Base-by-base conservation (phyloP, 2,113 vertebrate species). In the Ancistrus triradiatus region DNA sequence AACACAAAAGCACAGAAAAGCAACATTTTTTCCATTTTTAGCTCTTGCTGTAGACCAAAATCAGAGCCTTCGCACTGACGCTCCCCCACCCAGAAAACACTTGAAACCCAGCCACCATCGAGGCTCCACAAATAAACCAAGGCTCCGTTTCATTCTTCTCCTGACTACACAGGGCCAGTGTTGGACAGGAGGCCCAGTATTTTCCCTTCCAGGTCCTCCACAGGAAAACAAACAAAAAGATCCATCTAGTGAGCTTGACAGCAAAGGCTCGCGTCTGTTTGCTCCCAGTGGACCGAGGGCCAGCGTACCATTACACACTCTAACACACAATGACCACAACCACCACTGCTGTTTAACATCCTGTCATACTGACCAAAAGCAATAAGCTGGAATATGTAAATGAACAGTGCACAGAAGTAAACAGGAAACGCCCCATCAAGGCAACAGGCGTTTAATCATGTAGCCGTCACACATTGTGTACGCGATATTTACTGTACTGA, bases 121-220 rank as follows among this genome's bases (percentile, higher is more conserved):
- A 17, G 50, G n/a, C 9, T 49, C 27, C n/a, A 44, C 19, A 61
- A 59, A 68, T 28, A 33, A 53, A 37, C 38, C 57, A 11, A 0
- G 14, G 19, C 2, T 6, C 22, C 43, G 19, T 40, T 24, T 14
- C 7, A 11, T 43, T 25, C 42, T 33, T 17, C 9, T 37, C 52
- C 19, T 28, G 22, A 25, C 35, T 19, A 46, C 24, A 21, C 15
- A 18, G 9, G 27, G 18, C n/a, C 31, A 37, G 27, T 52, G 24
- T 18, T 28, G 2, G 17, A 18, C 27, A 46, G 24, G 8, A 9
- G 52, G 6, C 6, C 25, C 25, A 18, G 11, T 10, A 24, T 31
- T 22, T 18, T 52, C 38, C 6, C 14, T 5, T 46, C 17, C 44
- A 2, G 28, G 21, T 9, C 24, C 13, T 17, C 15, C n/a, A 52